Evolutionary conservation across 2,113 vertebrate genomes (phyloP).

Genomic region (Athene noctua): DNA sequence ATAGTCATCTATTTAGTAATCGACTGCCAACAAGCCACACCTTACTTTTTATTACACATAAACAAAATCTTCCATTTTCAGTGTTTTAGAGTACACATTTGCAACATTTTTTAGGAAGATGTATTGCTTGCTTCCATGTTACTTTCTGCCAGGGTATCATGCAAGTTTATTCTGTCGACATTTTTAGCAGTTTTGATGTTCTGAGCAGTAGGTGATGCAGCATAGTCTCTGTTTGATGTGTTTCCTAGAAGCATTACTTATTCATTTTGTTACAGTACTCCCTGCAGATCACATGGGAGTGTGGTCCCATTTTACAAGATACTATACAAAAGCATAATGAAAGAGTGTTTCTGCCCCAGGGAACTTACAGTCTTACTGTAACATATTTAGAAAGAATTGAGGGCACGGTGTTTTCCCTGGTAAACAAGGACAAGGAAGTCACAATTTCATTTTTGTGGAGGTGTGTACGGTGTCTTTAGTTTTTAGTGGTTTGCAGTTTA

Average conservation of each 20-base stretch:
- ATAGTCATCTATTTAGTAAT: background rate
- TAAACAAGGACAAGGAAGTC: background rate
- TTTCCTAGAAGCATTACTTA: slow-evolving; percentile 21
- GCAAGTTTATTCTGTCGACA: background rate
- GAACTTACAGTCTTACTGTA: background rate
- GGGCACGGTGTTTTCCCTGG: background rate
- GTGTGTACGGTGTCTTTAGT: background rate
- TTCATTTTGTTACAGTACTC: background rate
- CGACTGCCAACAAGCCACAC: background rate
- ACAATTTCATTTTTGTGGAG: background rate
- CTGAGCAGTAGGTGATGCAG: background rate
- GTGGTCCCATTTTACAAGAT: background rate
- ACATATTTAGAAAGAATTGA: background rate
- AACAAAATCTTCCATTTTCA: background rate
- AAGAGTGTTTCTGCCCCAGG: background rate
- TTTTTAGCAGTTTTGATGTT: background rate
- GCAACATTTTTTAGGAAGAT: background rate
- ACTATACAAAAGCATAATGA: background rate
- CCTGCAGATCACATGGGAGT: background rate
- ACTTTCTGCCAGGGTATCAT: background rate
- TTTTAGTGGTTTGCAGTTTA: background rate
- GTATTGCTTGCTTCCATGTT: background rate
- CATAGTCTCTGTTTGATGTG: background rate
- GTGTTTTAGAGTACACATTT: background rate
- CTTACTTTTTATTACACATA: background rate